Evolutionary conservation across 2,797 vertebrate species (phyloP), one percentile per base, ranked within the genome.

Genomic region (Sparidentex hasta): DNA sequence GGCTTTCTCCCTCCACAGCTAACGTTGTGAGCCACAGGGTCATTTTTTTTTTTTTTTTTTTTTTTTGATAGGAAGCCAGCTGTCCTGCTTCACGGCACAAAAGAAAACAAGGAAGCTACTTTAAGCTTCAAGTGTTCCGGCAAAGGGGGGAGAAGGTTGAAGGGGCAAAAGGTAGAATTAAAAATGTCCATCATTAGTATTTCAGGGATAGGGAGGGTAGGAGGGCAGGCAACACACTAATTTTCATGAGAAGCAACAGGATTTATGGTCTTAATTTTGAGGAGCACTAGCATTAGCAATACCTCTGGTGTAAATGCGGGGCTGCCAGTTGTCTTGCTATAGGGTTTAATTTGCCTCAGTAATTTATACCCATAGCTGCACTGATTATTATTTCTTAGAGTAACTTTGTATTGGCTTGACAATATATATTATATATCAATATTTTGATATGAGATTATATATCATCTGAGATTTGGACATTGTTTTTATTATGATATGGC

Each of bases 181-280:
- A 17, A 62, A 13, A n/a, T 21, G 46, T 21, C 16, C 25, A 68
- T 44, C 12, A 25, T 48, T n/a, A 27, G 43, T 25, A 47, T 54
- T 65, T 2, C 11, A 50, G 64, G 16, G 43, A 56, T 7, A 6
- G 20, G 13, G 48, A 29, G 56, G 11, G 46, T 25, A 46, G 16
- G 21, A 58, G 47, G 51, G 70, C 48, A 57, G 61, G 61, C 56
- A 55, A 67, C n/a, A 54, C 14, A 48, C n/a, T 21, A 3, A 33
- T 70, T 62, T 58, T 47, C 23, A 61, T 54, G 47, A 57, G 11
- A 59, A 46, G 52, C 8, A 47, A 33, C 23, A 67, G n/a, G 68
- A 78, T 82, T 82, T 78, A 81, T 65, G 27, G 62, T 66, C 38
- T 78, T 84, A 23, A 84, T 81, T 82, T 82, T 71, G 61, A 73